Base-by-base conservation (phyloP, 1,140 invertebrate species). In the Theocolax elegans region DNA sequence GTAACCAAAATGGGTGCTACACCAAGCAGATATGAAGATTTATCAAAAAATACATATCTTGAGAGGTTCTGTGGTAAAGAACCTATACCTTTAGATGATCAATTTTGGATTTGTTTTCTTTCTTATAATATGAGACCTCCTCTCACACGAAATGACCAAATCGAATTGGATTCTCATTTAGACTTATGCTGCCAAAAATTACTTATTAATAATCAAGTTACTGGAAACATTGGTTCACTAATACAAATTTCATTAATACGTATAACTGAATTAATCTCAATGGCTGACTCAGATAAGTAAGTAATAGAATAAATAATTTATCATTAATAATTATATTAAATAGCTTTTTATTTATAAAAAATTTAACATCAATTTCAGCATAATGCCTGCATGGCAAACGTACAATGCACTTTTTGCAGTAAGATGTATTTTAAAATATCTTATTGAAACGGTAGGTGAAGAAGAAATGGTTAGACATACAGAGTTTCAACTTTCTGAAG, bases 361-460 rank as follows among this genome's bases (percentile, higher is more conserved):
- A 65, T 77, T 40, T 15, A 58, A 38, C 46, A 72, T 75, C n/a
- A 74, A 72, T 89, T 91, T 62, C 84, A 97, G 95, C 82, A 93
- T 93, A 74, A 91, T 97, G 84, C 92, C 96, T 75, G 92, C 94
- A 51, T 99, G 96, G 95, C 97, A 98, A 84, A 92, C 95, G 0
- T 95, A 94, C 81, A 99, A 99, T 87, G 94, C 94, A 0, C 83
- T 99, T 31, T 97, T 98, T 79, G 92, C 97, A 19, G 91, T 98
- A 67, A 89, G 97, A 64, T 93, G 91, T 75, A 89, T 97, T 64
- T 90, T 92, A 63, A 98, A 97, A 83, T 97, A 95, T 83, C 89
- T 98, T 46, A 92, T 97, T 12, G 93, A 94, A 82, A 91, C 89
- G 59, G 87, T 92, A 2, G 90, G 90, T 0, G 93, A 95, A 80